Base-by-base conservation (phyloP, 2,113 vertebrate species). In the Leptodactylus fuscus region DNA sequence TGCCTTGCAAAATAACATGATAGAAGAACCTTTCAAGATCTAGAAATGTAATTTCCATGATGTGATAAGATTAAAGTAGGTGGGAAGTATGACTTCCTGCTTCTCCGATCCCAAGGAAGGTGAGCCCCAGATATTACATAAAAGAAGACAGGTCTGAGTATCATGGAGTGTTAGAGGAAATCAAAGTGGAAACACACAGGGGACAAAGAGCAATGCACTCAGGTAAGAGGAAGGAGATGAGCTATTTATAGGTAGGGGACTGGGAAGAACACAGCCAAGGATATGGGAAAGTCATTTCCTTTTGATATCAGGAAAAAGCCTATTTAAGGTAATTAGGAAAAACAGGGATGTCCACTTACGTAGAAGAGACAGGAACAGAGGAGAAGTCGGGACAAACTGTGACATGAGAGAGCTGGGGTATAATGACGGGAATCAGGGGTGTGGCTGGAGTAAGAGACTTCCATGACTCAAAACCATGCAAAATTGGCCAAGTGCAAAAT, bases 211-310 rank as follows among this genome's bases (percentile, higher is more conserved):
- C n/a, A 38, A 62, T 75, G 53, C 70, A 60, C 77, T 81, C 84
- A 86, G 84, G 84, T 86, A 86, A 86, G 49, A 86, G 84, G 84
- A 86, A 86, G 84, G 70, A 15, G 16, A 80, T 53, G 32, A 29
- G 16, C 84, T 86, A 73, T 86, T 86, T 81, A 53, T 73, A 70
- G 76, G 67, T 81, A 12, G 48, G 65, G 36, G 44, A 36, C 46
- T 81, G 77, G 84, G 78, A 86, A 86, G 65, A 80, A 86, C 76
- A 73, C 65, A 81, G 65, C 44, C n/a, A 55, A 86, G 77, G 84
- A 85, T 86, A 86, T 86, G 84, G 76, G 84, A 81, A 80, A 80
- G 84, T 81, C 76, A 86, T 81, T 86, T 86, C 84, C 76, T 86
- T 69, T 73, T 60, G 55, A 70, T 70, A 73, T 60, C 83, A 80